Conservation (phyloP, 1,140 invertebrate species). For the Apis cerana region DNA sequence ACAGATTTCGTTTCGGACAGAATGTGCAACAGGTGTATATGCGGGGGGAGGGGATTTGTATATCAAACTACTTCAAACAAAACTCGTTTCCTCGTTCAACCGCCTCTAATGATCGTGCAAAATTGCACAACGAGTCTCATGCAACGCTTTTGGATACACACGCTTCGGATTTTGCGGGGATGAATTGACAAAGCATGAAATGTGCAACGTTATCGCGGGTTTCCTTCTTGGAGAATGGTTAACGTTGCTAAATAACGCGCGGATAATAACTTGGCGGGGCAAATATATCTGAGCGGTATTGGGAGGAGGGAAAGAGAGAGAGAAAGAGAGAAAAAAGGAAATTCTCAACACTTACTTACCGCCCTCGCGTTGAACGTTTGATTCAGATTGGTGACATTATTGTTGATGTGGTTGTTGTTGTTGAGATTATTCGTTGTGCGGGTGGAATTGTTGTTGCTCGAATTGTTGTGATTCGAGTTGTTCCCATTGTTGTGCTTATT, state of each 20-base stretch:
- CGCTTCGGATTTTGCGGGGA: neutral
- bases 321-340: too few species aligned
- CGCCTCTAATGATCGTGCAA: neutral
- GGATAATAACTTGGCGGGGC: too few species aligned
- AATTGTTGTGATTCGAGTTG: slow-evolving; percentile 68
- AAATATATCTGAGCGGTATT: neutral
- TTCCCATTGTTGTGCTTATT: slow-evolving; percentile 74
- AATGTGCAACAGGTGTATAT: slow-evolving; percentile 47
- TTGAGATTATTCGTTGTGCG: slow-evolving; percentile 60
- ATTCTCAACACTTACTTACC: slow-evolving; percentile 74
- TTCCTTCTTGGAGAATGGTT: neutral
- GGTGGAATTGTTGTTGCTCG: slow-evolving; percentile 68
- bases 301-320: too few species aligned
- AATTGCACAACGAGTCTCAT: neutral
- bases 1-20: slow-evolving; percentile 37
- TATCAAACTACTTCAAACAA: slow-evolving; percentile 20
- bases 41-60: slow-evolving; percentile 29
- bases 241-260: too few species aligned
- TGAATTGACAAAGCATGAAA: neutral
- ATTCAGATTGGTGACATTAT: slow-evolving; percentile 71
- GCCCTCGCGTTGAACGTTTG: slow-evolving; percentile 68
- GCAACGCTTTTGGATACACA: too few species aligned
- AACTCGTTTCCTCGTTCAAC: slow-evolving; percentile 18
- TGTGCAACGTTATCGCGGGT: neutral
- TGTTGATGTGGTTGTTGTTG: slow-evolving; percentile 72